Evolutionary conservation across 2,888 invertebrate species (phyloP).

Genomic region (Pantelozetes paolii): DNA sequence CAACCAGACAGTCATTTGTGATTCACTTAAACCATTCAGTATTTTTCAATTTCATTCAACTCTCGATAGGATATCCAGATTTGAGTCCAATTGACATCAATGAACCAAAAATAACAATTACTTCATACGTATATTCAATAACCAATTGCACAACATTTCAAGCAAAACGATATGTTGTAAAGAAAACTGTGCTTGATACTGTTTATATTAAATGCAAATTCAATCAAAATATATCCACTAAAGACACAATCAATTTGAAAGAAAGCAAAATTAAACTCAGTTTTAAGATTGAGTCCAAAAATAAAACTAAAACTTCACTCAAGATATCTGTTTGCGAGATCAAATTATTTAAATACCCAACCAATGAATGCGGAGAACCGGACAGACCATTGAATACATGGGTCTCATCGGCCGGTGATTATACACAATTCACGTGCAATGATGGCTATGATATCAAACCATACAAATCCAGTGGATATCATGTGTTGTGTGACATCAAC

Average conservation of each 20-base stretch:
- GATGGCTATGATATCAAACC: background rate
- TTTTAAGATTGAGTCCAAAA: background rate
- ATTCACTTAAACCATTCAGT: background rate
- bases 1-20: background rate
- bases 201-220: slow-evolving; percentile 2
- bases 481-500: background rate
- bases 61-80: background rate
- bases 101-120: background rate
- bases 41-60: slow-evolving; percentile 12
- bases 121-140: too few relatives aligned
- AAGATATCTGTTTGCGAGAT: background rate
- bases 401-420: background rate
- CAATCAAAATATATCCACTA: background rate
- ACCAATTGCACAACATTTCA: background rate
- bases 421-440: background rate
- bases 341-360: background rate
- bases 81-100: background rate
- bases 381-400: background rate
- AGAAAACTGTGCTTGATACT: too few relatives aligned
- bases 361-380: background rate
- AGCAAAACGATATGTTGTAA: too few relatives aligned
- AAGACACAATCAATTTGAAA: background rate
- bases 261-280: background rate
- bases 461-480: background rate
- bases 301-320: background rate